Evolutionary conservation across 2,888 invertebrate species (phyloP).

Genomic region (Sphaerophoria taeniata): DNA sequence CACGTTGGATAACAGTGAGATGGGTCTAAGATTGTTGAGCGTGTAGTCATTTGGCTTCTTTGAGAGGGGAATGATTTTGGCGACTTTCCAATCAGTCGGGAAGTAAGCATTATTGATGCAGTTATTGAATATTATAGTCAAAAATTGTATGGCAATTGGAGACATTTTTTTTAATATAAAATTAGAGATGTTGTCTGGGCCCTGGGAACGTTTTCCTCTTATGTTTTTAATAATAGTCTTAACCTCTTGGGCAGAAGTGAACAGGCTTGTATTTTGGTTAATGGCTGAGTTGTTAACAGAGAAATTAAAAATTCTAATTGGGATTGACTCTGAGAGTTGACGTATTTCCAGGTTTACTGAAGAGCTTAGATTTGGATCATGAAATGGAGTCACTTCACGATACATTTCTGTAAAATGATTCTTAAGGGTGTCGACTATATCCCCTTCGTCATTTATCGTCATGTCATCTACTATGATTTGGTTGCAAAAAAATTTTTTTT

Average conservation of each 20-base stretch:
- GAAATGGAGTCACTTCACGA: not conserved
- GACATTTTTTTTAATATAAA: not conserved
- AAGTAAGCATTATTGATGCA: constrained; percentile 9
- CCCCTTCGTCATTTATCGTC: not conserved
- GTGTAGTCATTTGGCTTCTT: not conserved
- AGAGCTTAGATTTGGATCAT: not conserved
- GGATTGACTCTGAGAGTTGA: not conserved
- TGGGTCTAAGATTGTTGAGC: not conserved
- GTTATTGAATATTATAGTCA: constrained; percentile 10
- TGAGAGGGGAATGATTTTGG: not conserved
- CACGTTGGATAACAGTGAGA: constrained; percentile 2
- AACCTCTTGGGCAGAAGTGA: not conserved
- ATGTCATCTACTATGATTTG: not conserved
- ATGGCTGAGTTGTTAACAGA: not conserved
- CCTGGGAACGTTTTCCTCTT: not conserved
- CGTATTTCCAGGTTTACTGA: not conserved
- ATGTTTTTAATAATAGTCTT: not conserved
- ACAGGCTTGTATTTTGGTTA: not conserved
- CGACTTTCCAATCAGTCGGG: not conserved
- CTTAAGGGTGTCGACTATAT: not conserved
- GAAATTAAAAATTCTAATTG: not conserved
- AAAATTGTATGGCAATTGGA: not conserved
- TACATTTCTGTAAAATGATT: not conserved
- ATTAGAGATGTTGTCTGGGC: not conserved
- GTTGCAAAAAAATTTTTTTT: not conserved